Evolutionary conservation across 2,888 invertebrate species (phyloP).

Genomic region (Tromatobia lineatoria): DNA sequence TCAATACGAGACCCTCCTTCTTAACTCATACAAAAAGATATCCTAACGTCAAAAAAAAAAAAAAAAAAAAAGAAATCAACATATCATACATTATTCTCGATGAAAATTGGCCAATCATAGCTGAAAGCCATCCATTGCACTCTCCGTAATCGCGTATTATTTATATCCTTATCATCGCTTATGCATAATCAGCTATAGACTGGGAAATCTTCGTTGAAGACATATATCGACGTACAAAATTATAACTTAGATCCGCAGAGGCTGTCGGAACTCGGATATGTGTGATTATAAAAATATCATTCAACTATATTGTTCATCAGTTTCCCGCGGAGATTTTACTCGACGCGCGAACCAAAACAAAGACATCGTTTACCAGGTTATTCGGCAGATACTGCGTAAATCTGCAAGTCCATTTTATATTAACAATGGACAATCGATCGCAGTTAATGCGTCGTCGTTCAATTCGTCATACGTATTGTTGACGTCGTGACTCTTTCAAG

Average conservation of each 20-base stretch:
- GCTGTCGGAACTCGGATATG: conserved; percentile 27
- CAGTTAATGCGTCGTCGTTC: conserved; percentile 9
- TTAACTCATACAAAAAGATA: conserved; percentile 3
- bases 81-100: conserved; percentile 29
- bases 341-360: not conserved
- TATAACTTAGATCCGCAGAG: conserved; percentile 4
- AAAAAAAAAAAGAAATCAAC: not conserved
- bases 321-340: conserved; percentile 1
- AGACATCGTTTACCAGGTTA: not conserved
- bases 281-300: conserved; percentile 42
- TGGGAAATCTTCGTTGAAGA: not conserved
- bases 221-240: conserved; percentile 38
- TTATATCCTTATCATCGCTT: not conserved
- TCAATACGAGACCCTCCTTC: conserved; percentile 17
- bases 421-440: conserved; percentile 1
- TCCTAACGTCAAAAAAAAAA: not conserved
- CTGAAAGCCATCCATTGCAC: conserved; percentile 2
- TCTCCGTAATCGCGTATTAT: conserved; percentile 12
- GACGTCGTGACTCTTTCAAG: conserved; percentile 3
- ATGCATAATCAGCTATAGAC: conserved; percentile 9
- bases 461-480: not conserved
- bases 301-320: conserved; percentile 33
- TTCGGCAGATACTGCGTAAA: not conserved
- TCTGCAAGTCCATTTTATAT: not conserved
- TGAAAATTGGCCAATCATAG: conserved; percentile 10